Conservation (phyloP, 2,888 invertebrate species). For the Fissipunctia ypsillon region DNA sequence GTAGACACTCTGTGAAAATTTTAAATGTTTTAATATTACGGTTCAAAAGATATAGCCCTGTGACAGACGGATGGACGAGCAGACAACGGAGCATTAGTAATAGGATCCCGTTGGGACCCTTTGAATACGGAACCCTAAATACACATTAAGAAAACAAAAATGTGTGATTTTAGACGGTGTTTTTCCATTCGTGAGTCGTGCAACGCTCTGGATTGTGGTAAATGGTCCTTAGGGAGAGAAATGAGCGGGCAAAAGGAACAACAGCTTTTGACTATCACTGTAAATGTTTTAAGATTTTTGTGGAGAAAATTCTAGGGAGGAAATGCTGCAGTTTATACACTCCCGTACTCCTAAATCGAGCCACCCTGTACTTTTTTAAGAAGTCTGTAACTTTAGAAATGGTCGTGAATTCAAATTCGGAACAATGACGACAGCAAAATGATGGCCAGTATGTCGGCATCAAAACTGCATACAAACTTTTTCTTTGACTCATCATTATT, state of each 20-base stretch:
- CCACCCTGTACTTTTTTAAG: background rate
- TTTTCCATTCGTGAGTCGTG: constrained; percentile 44
- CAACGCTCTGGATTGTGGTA: constrained; percentile 39
- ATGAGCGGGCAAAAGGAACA: constrained; percentile 22
- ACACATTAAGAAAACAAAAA: constrained; percentile 47
- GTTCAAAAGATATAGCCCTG: background rate
- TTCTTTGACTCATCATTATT: background rate
- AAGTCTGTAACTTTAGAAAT: background rate
- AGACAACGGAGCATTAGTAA: background rate
- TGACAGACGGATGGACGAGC: too few species aligned
- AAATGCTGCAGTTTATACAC: background rate
- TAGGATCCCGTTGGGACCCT: background rate
- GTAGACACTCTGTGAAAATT: background rate
- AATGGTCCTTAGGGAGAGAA: constrained; percentile 51
- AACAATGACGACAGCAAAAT: background rate
- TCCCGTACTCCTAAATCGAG: background rate
- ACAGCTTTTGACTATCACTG: constrained; percentile 20
- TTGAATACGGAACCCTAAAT: background rate
- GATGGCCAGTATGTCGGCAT: background rate
- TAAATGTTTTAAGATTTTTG: constrained; percentile 16
- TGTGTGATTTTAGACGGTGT: constrained; percentile 36
- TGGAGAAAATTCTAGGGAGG: background rate
- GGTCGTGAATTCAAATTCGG: background rate
- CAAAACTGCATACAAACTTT: background rate
- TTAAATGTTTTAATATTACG: background rate